These are phyloP conservation scores for Chloroclystis v-ata DNA, from an alignment of 2,888 invertebrate species.

Conservation along the genomic window DNA sequence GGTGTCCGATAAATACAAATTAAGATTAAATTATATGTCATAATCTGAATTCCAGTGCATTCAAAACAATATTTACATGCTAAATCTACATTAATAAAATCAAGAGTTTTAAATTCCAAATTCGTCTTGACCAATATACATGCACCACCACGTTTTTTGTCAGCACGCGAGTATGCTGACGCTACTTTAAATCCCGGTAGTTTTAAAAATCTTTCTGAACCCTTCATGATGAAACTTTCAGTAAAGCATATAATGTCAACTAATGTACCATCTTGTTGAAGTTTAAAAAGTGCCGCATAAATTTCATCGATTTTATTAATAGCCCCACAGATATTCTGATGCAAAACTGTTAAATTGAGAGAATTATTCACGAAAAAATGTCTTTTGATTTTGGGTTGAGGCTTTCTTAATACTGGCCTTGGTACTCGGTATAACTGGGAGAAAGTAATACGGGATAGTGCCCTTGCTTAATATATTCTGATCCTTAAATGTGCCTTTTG, in stretches of 20 bases:
- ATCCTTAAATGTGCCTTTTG: too few species aligned
- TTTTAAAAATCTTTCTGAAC: neutral
- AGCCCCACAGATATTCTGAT: neutral
- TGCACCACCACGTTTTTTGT: neutral
- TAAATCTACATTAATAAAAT: neutral
- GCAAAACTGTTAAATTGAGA: neutral
- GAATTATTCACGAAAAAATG: slow-evolving; percentile 1
- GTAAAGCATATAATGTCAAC: neutral
- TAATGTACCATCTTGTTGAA: neutral
- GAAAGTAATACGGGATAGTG: slow-evolving; percentile 1
- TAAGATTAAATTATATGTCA: slow-evolving; percentile 1
- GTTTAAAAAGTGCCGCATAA: neutral
- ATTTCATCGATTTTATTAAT: neutral
- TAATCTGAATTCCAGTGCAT: neutral
- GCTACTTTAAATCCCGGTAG: neutral
- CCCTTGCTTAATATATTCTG: neutral
- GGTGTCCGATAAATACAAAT: slow-evolving; percentile 5
- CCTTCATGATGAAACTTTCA: neutral
- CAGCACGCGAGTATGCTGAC: neutral
- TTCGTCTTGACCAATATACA: neutral
- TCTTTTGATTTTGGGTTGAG: neutral
- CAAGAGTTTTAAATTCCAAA: neutral
- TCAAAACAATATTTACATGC: slow-evolving; percentile 1
- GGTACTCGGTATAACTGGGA: neutral
- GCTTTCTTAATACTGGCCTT: too few species aligned